Evolutionary conservation across 1,140 invertebrate genomes (phyloP).

Genomic region (Euura lappo): DNA sequence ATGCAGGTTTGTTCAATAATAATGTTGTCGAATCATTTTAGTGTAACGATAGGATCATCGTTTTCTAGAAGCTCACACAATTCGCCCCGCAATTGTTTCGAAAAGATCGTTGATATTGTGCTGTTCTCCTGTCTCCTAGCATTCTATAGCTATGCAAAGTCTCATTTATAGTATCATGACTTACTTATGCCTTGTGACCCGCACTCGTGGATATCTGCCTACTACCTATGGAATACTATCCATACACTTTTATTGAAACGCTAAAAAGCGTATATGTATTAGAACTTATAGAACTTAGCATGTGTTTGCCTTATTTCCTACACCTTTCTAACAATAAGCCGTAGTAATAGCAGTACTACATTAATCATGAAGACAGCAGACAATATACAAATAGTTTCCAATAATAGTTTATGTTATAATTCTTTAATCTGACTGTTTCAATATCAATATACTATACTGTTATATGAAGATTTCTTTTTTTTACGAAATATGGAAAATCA

Average conservation of each 20-base stretch:
- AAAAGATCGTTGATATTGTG: slow-evolving; percentile 12
- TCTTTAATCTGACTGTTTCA: background rate
- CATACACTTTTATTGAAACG: background rate
- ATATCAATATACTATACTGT: no score
- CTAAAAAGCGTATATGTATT: background rate
- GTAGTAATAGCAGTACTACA: background rate
- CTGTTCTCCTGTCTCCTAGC: background rate
- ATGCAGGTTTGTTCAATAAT: background rate
- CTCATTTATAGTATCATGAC: slow-evolving; percentile 4
- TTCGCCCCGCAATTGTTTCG: background rate
- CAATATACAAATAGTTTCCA: slow-evolving; percentile 1
- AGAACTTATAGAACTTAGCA: background rate
- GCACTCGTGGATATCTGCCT: background rate
- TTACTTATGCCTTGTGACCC: slow-evolving; percentile 9
- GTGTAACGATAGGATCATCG: background rate
- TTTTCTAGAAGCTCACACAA: background rate
- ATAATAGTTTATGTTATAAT: background rate
- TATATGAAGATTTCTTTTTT: background rate
- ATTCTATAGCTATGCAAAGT: slow-evolving; percentile 13
- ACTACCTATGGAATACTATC: slow-evolving; percentile 10
- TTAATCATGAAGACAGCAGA: background rate
- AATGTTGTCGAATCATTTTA: background rate
- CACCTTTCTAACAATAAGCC: background rate
- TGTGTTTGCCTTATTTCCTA: background rate
- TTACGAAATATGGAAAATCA: background rate